Evolutionary conservation across 2,113 vertebrate genomes (phyloP).

Genomic region (Coptodon rendalli): DNA sequence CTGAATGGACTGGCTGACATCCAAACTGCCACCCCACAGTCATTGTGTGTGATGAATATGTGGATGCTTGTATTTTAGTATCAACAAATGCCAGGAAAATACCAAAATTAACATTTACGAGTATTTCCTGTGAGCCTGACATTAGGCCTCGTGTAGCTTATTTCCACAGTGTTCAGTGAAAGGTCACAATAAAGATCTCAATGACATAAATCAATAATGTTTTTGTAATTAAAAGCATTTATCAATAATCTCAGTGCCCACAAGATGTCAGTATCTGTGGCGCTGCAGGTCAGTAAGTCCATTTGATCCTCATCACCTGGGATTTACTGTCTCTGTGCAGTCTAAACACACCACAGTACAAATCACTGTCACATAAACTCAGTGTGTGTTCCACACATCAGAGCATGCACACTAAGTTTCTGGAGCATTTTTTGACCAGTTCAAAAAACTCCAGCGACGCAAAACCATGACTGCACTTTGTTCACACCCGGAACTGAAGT

Average conservation of each 20-base stretch:
- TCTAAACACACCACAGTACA: conserved; percentile 9
- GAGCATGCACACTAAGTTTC: neutral
- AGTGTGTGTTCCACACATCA: neutral
- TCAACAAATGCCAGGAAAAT: neutral
- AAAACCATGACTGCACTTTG: neutral
- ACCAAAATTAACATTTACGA: neutral
- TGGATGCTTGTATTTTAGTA: neutral
- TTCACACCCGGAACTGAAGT: neutral
- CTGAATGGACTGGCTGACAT: neutral
- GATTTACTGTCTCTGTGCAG: conserved; percentile 31
- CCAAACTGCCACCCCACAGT: neutral
- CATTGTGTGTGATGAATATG: neutral
- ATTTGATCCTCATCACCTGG: conserved; percentile 49
- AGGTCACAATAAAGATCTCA: neutral
- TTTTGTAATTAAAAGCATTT: neutral
- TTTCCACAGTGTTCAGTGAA: neutral
- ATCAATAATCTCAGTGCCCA: conserved; percentile 21
- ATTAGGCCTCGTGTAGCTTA: neutral
- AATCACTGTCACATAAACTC: conserved; percentile 4
- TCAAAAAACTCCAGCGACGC: neutral
- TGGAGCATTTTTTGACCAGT: neutral
- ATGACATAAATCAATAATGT: neutral
- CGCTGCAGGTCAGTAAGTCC: conserved; percentile 14
- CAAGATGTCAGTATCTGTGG: conserved; percentile 46
- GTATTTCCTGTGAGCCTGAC: neutral